Evolutionary conservation across 2,113 vertebrate species (phyloP), one percentile per base, ranked within the genome.

Genomic region (Todiramphus chloris): DNA sequence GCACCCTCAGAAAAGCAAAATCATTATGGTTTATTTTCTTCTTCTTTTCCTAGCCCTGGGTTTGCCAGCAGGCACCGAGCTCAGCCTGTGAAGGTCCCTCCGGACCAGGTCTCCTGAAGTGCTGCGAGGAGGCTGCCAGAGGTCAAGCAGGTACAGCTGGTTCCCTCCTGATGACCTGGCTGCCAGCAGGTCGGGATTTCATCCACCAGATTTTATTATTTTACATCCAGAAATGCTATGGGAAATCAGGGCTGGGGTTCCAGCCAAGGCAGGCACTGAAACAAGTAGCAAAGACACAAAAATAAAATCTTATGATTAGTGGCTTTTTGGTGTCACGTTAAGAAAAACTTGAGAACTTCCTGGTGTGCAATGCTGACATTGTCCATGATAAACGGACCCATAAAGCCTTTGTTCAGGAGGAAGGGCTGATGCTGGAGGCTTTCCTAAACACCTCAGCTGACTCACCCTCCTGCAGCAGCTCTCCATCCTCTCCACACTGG

Each of bases 361-460:
- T 60, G 18, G 23, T 27, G 67, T 72, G 62, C 21, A 37, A 6
- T 25, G 60, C 35, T 16, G 66, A 37, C 51, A 27, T 81, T 62
- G n/a, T 28, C 44, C 17, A 3, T 21, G 39, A 62, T 33, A 79
- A 88, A 90, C 12, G 21, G 39, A 28, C 37, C 39, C 62, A 39
- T 35, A n/a, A 66, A 66, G 33, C 15, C 4, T 23, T 18, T 30
- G 11, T 9, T 63, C 0, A 2, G 27, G 68, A 73, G 67, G 66
- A 44, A 70, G 48, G 43, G 48, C 59, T 77, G 53, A 41, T 78
- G 69, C 66, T 75, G 50, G 17, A 30, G 77, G 11, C 27, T 41
- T 46, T 59, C 48, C 19, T 8, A 30, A 56, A 43, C 10, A 4
- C 50, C 25, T 11, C 0, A 0, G 25, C 8, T 8, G 46, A 51